Percentiles rank a stretch among this genome's conserved stretches.
Conservation (phyloP, 2,113 vertebrate species). For the Dryoscopus gambensis region DNA sequence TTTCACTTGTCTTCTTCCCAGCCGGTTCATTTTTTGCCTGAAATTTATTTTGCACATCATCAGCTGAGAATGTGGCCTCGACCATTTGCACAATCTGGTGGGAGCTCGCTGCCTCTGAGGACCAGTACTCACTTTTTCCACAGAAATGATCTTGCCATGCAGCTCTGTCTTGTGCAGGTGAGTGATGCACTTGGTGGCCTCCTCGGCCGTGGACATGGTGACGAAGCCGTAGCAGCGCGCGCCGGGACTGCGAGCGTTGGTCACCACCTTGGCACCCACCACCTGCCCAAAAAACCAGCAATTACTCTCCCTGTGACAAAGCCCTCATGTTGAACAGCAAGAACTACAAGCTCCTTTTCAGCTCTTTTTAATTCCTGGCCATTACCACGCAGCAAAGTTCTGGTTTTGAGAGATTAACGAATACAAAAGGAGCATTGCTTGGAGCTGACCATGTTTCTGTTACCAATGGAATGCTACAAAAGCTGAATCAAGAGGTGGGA, state of each 20-base stretch:
- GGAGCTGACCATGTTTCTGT: background rate
- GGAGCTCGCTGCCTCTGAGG: rapidly evolving
- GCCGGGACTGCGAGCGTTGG: conserved; percentile 92
- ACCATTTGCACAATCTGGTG: background rate
- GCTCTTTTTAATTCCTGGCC: background rate
- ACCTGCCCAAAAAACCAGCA: conserved; percentile 72
- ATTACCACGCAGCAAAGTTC: background rate
- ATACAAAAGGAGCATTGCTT: background rate
- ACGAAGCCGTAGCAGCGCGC: conserved; percentile 97
- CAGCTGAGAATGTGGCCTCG: background rate
- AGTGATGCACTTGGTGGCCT: conserved; percentile 89
- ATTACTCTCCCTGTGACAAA: background rate
- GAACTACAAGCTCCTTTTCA: background rate
- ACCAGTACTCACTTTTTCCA: conserved; percentile 83
- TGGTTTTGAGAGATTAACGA: background rate
- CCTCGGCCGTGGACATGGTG: conserved; percentile 92
- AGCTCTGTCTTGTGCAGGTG: conserved; percentile 94
- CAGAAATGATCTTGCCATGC: conserved; percentile 94
- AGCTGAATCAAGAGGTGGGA: background rate
- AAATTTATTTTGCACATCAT: conserved; percentile 17
- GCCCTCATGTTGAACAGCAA: background rate
- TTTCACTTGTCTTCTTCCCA: conserved; percentile 88
- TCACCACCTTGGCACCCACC: conserved; percentile 95
- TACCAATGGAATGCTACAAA: background rate
- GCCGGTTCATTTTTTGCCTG: conserved; percentile 95